These are phyloP conservation scores for Ceratosolen fusciceps DNA, from an alignment of 1,140 invertebrate genomes.

Conservation along the genomic window DNA sequence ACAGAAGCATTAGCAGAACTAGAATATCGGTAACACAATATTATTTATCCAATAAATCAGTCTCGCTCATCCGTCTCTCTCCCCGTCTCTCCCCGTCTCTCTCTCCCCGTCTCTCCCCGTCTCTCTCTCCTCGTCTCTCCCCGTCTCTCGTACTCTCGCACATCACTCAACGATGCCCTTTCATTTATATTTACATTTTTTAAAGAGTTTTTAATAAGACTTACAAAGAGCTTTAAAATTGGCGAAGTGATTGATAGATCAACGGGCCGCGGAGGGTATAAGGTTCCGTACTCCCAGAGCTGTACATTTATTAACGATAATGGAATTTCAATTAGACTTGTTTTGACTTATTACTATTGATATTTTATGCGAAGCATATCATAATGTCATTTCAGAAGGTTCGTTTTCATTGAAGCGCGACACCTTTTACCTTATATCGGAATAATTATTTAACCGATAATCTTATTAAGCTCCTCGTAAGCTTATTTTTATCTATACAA, in stretches of 20 bases:
- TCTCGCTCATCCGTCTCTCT: not conserved
- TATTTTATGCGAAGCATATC: conserved; percentile 24
- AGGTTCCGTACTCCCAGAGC: not conserved
- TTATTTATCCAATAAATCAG: not conserved
- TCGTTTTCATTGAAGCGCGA: too few species aligned
- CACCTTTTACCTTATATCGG: not conserved
- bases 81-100: not conserved
- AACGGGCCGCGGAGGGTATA: not conserved
- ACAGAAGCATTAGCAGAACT: conserved; percentile 24
- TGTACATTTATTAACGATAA: conserved; percentile 32
- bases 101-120: not conserved
- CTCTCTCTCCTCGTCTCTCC: not conserved
- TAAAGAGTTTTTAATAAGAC: conserved; percentile 3
- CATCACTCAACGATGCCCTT: not conserved
- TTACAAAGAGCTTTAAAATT: not conserved
- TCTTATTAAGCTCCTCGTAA: conserved; percentile 20
- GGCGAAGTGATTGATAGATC: not conserved
- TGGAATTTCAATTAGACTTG: conserved; percentile 31
- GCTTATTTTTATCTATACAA: too few species aligned
- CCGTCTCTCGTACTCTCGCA: not conserved
- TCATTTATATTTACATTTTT: not conserved
- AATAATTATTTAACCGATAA: conserved; percentile 1
- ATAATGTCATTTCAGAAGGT: conserved; percentile 7
- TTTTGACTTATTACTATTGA: conserved; percentile 27
- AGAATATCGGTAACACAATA: not conserved